Evolutionary conservation across 2,888 invertebrate species (phyloP), one percentile per base, ranked within the genome.

Genomic region (Pyralis farinalis): DNA sequence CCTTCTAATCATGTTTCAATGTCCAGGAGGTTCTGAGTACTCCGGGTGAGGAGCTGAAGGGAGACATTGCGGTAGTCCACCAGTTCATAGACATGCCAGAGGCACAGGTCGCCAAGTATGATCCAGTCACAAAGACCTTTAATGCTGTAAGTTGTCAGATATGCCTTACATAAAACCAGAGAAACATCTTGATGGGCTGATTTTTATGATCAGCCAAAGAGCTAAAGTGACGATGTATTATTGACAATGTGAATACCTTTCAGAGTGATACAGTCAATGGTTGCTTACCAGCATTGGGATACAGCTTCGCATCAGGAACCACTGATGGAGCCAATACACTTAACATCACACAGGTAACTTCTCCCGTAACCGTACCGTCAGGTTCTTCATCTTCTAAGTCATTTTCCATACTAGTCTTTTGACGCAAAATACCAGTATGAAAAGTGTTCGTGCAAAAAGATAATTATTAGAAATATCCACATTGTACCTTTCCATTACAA

Each of bases 301-400:
- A 95, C 79, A 95, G 94, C 64, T 96, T 97, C 69, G 96, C 95
- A 0, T 94, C 95, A 0, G 95, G 95, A 1, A 95, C 95, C 0
- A 94, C 92, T 0, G 95, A 95, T 58, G 95, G 95, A 0, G 94
- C 94, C 0, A 95, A 95, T 11, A 91, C 92, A 10, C 92, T 94
- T 35, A 91, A 93, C 37, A 95, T 96, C 56, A 91, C 91, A n/a
- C 95, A 86, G 76, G 85, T 84, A 58, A 43, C n/a, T n/a, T n/a
- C n/a, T n/a, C n/a, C n/a, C n/a, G n/a, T n/a, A n/a, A n/a, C n/a
- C n/a, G n/a, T n/a, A n/a, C n/a, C n/a, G n/a, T n/a, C n/a, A n/a
- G n/a, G n/a, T n/a, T n/a, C n/a, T n/a, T n/a, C n/a, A n/a, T n/a
- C n/a, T n/a, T n/a, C n/a, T n/a, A n/a, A n/a, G n/a, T n/a, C n/a